Evolutionary conservation across 2,113 vertebrate species (phyloP).

Genomic region (Tragelaphus scriptus): DNA sequence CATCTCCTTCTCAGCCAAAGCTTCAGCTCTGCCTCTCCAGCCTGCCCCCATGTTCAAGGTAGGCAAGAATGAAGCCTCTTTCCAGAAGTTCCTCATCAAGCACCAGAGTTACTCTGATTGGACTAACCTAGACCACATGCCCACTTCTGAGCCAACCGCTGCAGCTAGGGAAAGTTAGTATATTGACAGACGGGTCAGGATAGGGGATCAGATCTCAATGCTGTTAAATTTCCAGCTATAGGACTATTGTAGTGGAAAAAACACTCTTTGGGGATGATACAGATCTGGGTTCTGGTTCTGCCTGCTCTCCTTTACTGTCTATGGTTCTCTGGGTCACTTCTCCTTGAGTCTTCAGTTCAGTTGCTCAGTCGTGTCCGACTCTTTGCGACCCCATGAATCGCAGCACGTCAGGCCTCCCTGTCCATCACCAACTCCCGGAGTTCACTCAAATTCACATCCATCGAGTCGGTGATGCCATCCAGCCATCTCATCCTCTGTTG

Average conservation of each 20-base stretch:
- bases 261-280: fast-evolving
- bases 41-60: background rate
- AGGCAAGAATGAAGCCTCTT: background rate
- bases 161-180: background rate
- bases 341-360: no score
- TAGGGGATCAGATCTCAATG: background rate
- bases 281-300: background rate
- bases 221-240: background rate
- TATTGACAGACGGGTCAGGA: background rate
- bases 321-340: background rate
- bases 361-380: no score
- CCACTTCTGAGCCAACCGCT: background rate
- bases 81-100: background rate
- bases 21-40: background rate
- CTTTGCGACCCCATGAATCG: no score
- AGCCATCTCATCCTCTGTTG: no score
- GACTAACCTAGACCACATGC: background rate
- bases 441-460: no score
- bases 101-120: background rate
- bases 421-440: no score
- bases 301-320: background rate
- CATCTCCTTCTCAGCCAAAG: background rate
- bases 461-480: no score
- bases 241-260: background rate
- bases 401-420: no score